Evolutionary conservation across 1,140 invertebrate species (phyloP).

Genomic region (Babylonia areolata): DNA sequence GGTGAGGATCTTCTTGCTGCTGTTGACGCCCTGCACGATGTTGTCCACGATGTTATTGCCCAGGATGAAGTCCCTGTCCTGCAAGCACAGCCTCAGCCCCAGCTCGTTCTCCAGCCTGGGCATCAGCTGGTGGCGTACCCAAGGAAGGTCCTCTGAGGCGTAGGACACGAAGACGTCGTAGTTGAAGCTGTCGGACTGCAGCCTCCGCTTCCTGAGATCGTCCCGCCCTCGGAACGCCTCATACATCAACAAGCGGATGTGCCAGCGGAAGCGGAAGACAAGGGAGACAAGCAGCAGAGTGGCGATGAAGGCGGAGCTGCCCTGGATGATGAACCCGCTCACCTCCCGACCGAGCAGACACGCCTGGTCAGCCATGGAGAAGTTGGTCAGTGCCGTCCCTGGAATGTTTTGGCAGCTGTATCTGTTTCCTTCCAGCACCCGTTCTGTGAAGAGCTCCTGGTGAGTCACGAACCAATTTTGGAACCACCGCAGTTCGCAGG

Average conservation of each 20-base stretch:
- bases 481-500: constrained; percentile 35
- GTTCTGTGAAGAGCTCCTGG: neutral
- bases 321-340: constrained; percentile 4
- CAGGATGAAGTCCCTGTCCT: constrained; percentile 61
- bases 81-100: constrained; percentile 56
- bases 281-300: neutral
- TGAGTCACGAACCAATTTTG: constrained; percentile 15
- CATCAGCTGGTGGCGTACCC: constrained; percentile 8
- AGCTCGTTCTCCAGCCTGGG: constrained; percentile 13
- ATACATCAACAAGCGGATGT: constrained; percentile 39
- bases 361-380: constrained; percentile 17
- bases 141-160: neutral
- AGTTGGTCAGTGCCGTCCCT: neutral
- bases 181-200: constrained; percentile 13
- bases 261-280: constrained; percentile 13
- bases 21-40: constrained; percentile 56
- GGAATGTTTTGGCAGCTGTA: constrained; percentile 18
- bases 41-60: constrained; percentile 59
- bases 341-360: constrained; percentile 18
- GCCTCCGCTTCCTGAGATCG: neutral
- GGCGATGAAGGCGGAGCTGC: neutral
- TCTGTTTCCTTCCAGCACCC: neutral
- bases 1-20: constrained; percentile 53
- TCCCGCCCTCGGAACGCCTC: constrained; percentile 12
- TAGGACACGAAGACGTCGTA: constrained; percentile 52